Conservation (phyloP, 2,797 vertebrate genomes). For the Pipistrellus nathusii region DNA sequence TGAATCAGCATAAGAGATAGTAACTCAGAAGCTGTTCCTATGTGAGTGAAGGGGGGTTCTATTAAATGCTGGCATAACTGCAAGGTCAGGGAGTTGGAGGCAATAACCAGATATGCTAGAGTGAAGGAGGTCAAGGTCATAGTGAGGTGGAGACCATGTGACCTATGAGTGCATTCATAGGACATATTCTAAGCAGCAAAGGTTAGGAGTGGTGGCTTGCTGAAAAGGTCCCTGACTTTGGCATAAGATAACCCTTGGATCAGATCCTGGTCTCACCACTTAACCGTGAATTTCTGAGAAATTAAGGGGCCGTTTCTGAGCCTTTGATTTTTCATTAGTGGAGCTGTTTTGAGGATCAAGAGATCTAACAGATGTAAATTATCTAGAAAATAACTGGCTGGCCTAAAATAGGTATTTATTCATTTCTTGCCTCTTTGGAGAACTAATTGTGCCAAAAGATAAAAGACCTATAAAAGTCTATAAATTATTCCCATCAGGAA, state of each 20-base stretch:
- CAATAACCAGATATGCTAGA: background rate
- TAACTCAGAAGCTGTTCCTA: background rate
- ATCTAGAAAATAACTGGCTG: background rate
- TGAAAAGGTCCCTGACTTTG: background rate
- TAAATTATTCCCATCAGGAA: background rate
- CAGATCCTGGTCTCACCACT: background rate
- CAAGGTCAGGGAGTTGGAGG: background rate
- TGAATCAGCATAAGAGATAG: background rate
- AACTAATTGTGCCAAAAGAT: background rate
- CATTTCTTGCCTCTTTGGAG: background rate
- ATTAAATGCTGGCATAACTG: background rate
- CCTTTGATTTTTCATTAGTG: background rate
- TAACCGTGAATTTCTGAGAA: background rate
- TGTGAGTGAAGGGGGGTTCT: background rate
- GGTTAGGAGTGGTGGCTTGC: background rate
- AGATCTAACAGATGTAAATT: background rate
- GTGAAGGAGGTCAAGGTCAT: background rate
- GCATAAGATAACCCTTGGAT: background rate
- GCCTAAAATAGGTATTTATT: background rate
- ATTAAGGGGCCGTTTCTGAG: background rate
- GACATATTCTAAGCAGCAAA: background rate
- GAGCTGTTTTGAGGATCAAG: background rate
- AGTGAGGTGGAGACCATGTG: background rate
- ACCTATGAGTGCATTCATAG: background rate
- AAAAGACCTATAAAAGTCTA: background rate